A percentile compares a stretch with the other conserved stretches of the same genome.
Conservation (phyloP, 2,888 invertebrate genomes). For the Drosophila kokeensis region DNA sequence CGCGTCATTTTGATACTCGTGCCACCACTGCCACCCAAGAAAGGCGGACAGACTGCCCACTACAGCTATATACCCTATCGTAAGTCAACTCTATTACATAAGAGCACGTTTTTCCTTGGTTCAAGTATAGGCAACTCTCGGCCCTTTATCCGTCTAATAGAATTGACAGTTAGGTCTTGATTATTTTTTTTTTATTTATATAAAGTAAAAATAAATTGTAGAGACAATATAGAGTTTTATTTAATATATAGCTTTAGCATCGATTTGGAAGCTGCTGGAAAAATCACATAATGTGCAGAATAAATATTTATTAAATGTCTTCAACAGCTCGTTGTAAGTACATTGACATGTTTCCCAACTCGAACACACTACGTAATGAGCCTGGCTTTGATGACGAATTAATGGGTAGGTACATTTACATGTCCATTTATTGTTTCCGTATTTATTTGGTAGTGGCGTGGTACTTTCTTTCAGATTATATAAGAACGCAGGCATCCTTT, state of each 20-base stretch:
- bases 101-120: not conserved
- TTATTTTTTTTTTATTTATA: not conserved
- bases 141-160: not conserved
- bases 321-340: slow-evolving; percentile 87
- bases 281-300: too few species aligned
- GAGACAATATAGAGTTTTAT: too few species aligned
- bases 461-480: slow-evolving; percentile 88
- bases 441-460: slow-evolving; percentile 61
- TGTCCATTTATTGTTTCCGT: not conserved
- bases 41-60: slow-evolving; percentile 68
- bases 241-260: not conserved
- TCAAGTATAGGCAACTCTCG: not conserved
- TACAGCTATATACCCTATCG: slow-evolving; percentile 82
- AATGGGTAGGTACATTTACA: slow-evolving; percentile 85
- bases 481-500: slow-evolving; percentile 93
- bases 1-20: slow-evolving; percentile 80
- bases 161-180: not conserved
- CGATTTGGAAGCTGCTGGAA: not conserved
- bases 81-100: slow-evolving; percentile 51
- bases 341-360: slow-evolving; percentile 88
- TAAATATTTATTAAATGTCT: too few species aligned
- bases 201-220: not conserved
- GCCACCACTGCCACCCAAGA: slow-evolving; percentile 83
- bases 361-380: slow-evolving; percentile 86
- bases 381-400: slow-evolving; percentile 86